phyloP scores from a whole-genome alignment of 2,113 vertebrate species.

The Aldabrachelys gigantea region DNA sequence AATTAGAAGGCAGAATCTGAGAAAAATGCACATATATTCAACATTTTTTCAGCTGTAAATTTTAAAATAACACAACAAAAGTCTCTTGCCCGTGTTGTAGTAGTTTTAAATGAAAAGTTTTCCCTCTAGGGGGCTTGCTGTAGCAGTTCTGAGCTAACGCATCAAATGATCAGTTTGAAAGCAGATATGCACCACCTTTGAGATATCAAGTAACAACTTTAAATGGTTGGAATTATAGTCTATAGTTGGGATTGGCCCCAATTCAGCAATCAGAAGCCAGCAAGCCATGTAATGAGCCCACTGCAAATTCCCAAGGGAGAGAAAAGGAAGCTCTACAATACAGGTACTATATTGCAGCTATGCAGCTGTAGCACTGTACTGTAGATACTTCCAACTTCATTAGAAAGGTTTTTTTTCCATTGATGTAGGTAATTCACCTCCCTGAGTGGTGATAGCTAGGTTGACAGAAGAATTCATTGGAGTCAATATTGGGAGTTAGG shows the following conservation, averaged over 20 bases:
- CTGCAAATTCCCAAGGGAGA: background rate
- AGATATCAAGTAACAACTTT: background rate
- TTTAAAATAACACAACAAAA: background rate
- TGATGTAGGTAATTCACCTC: background rate
- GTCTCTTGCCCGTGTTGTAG: background rate
- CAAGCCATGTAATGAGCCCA: background rate
- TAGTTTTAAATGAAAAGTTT: background rate
- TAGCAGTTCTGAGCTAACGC: background rate
- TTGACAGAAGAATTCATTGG: background rate
- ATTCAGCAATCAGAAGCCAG: background rate
- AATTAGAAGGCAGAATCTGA: background rate
- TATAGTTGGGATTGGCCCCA: background rate
- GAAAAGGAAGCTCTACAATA: background rate
- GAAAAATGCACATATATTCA: background rate
- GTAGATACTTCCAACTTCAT: background rate
- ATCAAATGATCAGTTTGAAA: background rate
- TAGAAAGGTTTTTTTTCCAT: background rate
- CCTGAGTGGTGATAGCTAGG: background rate
- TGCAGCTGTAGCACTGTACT: background rate
- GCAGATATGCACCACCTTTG: background rate
- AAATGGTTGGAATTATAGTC: background rate
- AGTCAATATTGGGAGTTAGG: background rate
- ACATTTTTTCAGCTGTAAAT: background rate
- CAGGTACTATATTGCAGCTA: background rate
- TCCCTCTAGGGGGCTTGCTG: accelerated